Evolutionary conservation across 1,140 invertebrate species (phyloP), one percentile per base, ranked within the genome.

Genomic region (Papilio xuthus): DNA sequence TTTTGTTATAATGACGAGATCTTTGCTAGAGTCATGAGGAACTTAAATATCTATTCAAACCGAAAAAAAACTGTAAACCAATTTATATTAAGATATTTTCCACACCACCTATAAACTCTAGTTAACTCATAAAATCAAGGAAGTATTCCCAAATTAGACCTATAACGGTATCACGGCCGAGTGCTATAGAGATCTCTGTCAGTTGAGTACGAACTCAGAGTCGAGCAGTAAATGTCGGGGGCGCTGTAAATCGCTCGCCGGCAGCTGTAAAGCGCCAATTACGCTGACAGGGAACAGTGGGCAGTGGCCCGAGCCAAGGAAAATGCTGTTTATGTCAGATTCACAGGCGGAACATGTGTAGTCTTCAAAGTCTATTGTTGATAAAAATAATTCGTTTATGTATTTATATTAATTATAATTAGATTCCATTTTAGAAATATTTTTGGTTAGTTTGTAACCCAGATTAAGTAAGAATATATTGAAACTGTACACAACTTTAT

Each of bases 201-300:
- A 78, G 76, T 70, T 73, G 77, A 79, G 75, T 76, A 76, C 60
- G 13, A 73, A 69, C 44, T 53, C 50, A 20, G 42, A 78, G 73
- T 3, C 26, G 42, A 42, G 79, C 76, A 28, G 70, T 80, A 74
- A 80, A 77, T 47, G 71, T 73, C 71, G 18, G 42, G 26, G 23
- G 47, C 12, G 70, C 77, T 72, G 76, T 80, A 80, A 80, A 80
- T 75, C 77, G 75, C 37, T 78, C 50, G 75, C 50, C 70, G 71
- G 56, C 42, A 71, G 70, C 72, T 72, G 76, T 80, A 78, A 78
- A 80, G 44, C 44, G 42, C 56, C 79, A 80, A 80, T 80, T 80
- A 80, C 77, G 63, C 79, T 72, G 71, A 74, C 37, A 76, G 69
- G 9, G 32, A 73, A 47, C 71, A 73, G 71, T 47, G 42, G 71